A percentile compares a stretch with the other conserved stretches of the same genome.
Conservation (phyloP, 1,140 invertebrate genomes). For the Diachasma alloeum region DNA sequence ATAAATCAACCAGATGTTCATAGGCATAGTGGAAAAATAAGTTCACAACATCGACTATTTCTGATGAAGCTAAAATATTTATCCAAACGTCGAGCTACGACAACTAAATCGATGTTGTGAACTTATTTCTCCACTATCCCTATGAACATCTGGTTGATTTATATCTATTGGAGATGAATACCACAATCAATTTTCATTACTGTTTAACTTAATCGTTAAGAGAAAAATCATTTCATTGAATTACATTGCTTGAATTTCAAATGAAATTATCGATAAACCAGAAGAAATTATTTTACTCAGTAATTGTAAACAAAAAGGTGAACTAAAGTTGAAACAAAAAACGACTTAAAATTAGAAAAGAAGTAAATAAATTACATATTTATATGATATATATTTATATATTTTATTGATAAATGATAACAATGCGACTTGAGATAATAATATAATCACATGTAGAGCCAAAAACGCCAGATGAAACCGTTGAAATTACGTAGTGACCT, state of each 20-base stretch:
- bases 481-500: not conserved
- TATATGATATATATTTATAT: conserved; percentile 8
- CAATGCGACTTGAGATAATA: conserved; percentile 7
- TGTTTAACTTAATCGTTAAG: not conserved
- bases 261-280: not conserved
- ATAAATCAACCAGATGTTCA: too few relatives aligned
- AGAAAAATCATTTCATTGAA: not conserved
- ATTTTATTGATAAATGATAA: conserved; percentile 21
- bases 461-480: not conserved
- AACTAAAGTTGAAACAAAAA: not conserved
- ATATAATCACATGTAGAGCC: conserved; percentile 23
- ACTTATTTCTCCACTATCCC: too few relatives aligned
- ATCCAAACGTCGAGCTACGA: too few relatives aligned
- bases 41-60: too few relatives aligned
- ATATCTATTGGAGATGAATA: too few relatives aligned
- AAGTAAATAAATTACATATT: not conserved
- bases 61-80: too few relatives aligned
- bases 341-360: not conserved
- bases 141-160: too few relatives aligned
- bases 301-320: conserved; percentile 4
- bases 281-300: not conserved
- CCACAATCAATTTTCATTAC: too few relatives aligned
- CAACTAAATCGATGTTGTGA: too few relatives aligned
- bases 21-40: too few relatives aligned
- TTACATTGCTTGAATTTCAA: not conserved